Percentiles rank a stretch among this genome's conserved stretches.
These are phyloP conservation scores for Lasioglossum morio DNA, from an alignment of 2,888 invertebrate genomes.

Conservation along the genomic window DNA sequence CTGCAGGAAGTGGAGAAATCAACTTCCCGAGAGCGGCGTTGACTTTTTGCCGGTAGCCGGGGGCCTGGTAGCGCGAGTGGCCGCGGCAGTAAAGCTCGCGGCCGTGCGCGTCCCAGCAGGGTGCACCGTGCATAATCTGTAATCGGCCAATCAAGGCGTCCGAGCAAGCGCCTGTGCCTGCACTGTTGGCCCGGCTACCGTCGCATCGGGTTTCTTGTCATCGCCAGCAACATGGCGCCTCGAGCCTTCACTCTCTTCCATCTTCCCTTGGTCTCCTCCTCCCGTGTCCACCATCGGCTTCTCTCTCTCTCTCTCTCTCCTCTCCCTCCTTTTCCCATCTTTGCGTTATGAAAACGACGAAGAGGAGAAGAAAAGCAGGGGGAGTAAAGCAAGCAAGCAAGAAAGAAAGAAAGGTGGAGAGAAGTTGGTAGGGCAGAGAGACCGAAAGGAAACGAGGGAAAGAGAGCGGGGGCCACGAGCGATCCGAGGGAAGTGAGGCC, in stretches of 20 bases:
- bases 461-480: background rate
- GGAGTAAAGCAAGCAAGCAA: background rate
- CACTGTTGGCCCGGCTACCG: constrained; percentile 73
- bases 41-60: background rate
- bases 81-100: constrained; percentile 16
- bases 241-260: constrained; percentile 66
- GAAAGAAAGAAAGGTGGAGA: background rate
- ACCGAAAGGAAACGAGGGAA: background rate
- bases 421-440: constrained; percentile 4
- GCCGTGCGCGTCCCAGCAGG: constrained; percentile 58
- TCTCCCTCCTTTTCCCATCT: constrained; percentile 44
- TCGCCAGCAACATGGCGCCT: constrained; percentile 78
- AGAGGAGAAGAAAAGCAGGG: constrained; percentile 14
- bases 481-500: constrained; percentile 62
- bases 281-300: constrained; percentile 32
- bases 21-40: background rate
- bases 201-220: constrained; percentile 76
- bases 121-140: constrained; percentile 79
- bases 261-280: constrained; percentile 63
- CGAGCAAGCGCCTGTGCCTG: constrained; percentile 71
- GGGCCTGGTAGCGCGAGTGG: background rate
- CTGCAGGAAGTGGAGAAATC: constrained; percentile 4
- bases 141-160: constrained; percentile 79
- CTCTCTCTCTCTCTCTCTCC: constrained; percentile 30
- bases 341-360: constrained; percentile 26